Base-by-base conservation (phyloP, 2,888 invertebrate genomes). In the Abscondita cerata region DNA sequence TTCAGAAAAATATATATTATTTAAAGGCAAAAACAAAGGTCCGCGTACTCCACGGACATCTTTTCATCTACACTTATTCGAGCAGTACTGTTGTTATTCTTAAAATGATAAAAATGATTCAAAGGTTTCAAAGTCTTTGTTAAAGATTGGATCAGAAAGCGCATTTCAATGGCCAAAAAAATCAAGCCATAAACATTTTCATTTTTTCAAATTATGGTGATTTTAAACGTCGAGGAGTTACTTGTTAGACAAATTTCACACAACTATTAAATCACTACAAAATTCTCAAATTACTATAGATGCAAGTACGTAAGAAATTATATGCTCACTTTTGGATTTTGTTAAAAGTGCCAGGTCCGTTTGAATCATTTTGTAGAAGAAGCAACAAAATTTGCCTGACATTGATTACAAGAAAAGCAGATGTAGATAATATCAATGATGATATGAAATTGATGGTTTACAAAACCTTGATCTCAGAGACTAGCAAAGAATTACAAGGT, bases 101-200 rank as follows among this genome's bases (percentile, higher is more conserved):
- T 65, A 44, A n/a, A n/a, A n/a, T n/a, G n/a, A n/a, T n/a, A 54
- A 64, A 58, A 67, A 59, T 65, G 62, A 59, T 62, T 68, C 64
- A 62, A 68, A 64, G 57, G 61, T 53, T 67, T 67, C 56, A 68
- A 63, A 66, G 63, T 68, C 66, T 70, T 60, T 54, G 52, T 71
- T 66, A 52, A 66, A 67, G 64, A 72, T 72, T 44, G 65, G 70
- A 67, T n/a, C 72, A 69, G 71, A 67, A 68, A 57, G 70, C 71
- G 59, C 68, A 72, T 64, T n/a, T 69, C 66, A 59, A 57, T 69
- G 51, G 60, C 33, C 66, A 71, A 40, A 40, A 12, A 40, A 40
- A 46, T 48, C 59, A 63, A 63, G 59, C 59, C 36, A 20, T 34
- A 48, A 59, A 60, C 50, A 47, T 63, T 53, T 53, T 33, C 38